phyloP scores from a whole-genome alignment of 2,113 vertebrate species.

The Fregetta grallaria region DNA sequence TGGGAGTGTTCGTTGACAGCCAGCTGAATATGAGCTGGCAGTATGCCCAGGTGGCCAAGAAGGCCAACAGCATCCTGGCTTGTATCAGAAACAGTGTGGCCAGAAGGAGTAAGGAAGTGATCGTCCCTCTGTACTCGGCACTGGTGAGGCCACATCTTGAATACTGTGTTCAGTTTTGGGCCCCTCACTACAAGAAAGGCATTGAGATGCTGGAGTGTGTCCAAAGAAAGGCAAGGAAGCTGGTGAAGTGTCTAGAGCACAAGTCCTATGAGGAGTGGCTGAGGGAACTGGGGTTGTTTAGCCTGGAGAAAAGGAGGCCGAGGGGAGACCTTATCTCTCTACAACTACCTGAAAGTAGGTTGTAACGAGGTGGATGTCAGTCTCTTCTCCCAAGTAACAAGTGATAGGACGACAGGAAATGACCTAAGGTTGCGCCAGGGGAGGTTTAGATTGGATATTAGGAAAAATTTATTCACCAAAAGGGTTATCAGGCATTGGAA shows the following conservation, averaged over 20 bases:
- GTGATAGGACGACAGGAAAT: fast-evolving
- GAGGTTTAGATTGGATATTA: not conserved
- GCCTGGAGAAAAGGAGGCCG: too few relatives aligned
- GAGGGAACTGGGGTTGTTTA: too few relatives aligned
- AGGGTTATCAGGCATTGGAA: not conserved
- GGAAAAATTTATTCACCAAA: not conserved
- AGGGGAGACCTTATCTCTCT: too few relatives aligned
- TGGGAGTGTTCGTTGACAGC: not conserved
- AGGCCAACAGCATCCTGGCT: too few relatives aligned
- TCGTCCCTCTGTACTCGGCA: fast-evolving
- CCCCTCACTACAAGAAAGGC: too few relatives aligned
- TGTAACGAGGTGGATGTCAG: fast-evolving
- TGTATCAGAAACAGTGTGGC: too few relatives aligned
- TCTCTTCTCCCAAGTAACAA: not conserved
- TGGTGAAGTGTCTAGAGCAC: too few relatives aligned
- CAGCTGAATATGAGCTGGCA: not conserved
- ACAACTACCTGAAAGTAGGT: not conserved
- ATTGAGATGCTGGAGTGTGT: too few relatives aligned
- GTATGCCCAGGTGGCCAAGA: too few relatives aligned
- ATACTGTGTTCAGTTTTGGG: too few relatives aligned
- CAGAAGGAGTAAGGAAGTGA: not conserved
- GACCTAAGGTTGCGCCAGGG: not conserved
- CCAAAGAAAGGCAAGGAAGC: too few relatives aligned
- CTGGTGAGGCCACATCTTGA: not conserved
- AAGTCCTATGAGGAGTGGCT: too few relatives aligned